Conservation (phyloP, 2,888 invertebrate genomes). For the Buathra laborator region DNA sequence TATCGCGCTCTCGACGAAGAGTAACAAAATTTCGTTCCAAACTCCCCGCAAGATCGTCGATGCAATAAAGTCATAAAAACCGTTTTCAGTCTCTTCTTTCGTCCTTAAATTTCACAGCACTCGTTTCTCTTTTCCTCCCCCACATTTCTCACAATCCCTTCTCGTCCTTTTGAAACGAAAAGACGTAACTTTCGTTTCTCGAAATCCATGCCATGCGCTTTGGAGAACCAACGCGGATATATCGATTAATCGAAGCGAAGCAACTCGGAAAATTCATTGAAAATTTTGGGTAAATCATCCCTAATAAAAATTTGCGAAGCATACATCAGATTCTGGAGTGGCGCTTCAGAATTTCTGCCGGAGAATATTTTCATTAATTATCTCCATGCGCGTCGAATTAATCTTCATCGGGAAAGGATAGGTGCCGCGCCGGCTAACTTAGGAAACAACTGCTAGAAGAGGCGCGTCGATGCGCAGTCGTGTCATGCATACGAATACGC, state of each 20-base stretch:
- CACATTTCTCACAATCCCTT: no score
- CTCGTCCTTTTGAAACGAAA: no score
- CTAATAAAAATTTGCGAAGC: background rate
- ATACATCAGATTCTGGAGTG: no score
- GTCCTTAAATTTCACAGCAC: no score
- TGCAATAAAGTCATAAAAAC: conserved; percentile 76
- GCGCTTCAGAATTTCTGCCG: no score
- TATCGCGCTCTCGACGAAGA: conserved; percentile 4
- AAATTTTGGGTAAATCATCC: background rate
- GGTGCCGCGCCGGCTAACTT: no score
- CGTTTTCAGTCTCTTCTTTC: conserved; percentile 53
- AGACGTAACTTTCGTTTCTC: no score
- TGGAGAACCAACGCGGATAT: no score
- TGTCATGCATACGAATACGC: background rate
- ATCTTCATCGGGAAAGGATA: conserved; percentile 35
- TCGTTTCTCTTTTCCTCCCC: no score
- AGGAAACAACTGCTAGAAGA: background rate
- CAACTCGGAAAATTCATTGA: background rate
- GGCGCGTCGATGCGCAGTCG: background rate
- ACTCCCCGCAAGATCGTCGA: conserved; percentile 34
- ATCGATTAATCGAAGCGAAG: no score
- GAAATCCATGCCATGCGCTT: background rate
- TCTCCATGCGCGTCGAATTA: conserved; percentile 14
- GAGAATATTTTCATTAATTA: conserved; percentile 28
- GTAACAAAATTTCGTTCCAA: background rate